phyloP scores from a whole-genome alignment of 2,113 vertebrate genomes.

The Okapia johnstoni region DNA sequence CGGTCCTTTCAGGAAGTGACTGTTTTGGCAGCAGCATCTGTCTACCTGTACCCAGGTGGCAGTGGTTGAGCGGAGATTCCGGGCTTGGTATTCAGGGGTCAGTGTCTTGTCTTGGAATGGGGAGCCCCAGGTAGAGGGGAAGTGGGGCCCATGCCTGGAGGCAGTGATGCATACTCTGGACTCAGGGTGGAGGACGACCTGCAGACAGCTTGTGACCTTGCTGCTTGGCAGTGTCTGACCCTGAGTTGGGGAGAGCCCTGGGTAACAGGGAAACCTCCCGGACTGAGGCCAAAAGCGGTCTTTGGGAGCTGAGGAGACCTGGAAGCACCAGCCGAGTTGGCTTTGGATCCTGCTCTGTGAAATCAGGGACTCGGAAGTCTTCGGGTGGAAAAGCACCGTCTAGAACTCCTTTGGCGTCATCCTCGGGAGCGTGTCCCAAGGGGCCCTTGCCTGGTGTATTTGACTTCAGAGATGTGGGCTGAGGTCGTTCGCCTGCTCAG shows the following conservation, averaged over 20 bases:
- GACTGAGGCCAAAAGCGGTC: not conserved
- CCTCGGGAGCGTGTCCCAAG: not conserved
- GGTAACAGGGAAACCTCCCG: not conserved
- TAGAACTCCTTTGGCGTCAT: not conserved
- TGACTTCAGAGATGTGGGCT: not conserved
- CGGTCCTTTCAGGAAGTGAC: not conserved
- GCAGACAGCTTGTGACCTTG: not conserved
- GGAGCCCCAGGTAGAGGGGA: not conserved
- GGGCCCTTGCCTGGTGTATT: not conserved
- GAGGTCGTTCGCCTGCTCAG: not conserved
- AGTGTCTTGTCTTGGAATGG: not conserved
- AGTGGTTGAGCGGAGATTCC: not conserved
- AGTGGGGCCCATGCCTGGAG: not conserved
- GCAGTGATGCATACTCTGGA: not conserved
- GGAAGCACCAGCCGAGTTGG: not conserved
- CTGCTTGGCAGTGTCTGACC: not conserved
- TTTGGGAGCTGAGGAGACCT: not conserved
- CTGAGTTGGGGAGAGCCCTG: not conserved
- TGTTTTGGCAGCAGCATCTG: not conserved
- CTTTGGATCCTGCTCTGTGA: not conserved
- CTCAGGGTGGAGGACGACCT: not conserved
- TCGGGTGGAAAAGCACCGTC: constrained; percentile 43
- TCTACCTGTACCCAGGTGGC: not conserved
- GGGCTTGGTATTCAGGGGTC: not conserved
- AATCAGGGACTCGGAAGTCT: constrained; percentile 1